These are phyloP conservation scores for Cryptotis parvus DNA, from an alignment of 2,113 vertebrate genomes.

Conservation along the genomic window DNA sequence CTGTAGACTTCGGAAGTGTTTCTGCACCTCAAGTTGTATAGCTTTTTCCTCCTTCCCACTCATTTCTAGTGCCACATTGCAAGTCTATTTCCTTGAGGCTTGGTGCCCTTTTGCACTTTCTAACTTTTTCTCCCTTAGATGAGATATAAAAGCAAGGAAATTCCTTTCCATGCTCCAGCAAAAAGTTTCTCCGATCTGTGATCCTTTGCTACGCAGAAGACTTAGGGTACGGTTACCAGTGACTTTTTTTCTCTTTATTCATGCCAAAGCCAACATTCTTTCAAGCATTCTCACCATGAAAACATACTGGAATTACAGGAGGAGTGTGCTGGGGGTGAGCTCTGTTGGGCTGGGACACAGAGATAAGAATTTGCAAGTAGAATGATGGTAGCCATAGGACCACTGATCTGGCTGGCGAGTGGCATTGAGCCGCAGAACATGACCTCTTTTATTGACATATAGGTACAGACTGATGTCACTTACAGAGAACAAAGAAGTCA, in stretches of 20 bases:
- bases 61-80: background rate
- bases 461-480: no score
- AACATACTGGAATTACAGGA: background rate
- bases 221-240: background rate
- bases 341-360: no score
- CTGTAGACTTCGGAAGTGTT: background rate
- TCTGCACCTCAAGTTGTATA: background rate
- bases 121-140: background rate
- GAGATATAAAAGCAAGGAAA: background rate
- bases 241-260: background rate
- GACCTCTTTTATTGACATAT: no score
- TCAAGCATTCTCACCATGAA: background rate
- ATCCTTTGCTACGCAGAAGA: constrained; percentile 11
- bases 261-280: background rate
- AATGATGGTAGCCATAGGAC: no score
- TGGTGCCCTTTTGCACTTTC: background rate
- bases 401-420: no score
- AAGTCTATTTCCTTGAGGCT: background rate
- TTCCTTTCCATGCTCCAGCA: background rate
- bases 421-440: no score
- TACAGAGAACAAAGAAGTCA: no score
- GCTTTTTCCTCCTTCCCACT: background rate
- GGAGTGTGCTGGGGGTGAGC: no score
- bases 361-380: no score
- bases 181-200: background rate